Evolutionary conservation across 2,888 invertebrate species (phyloP), one percentile per base, ranked within the genome.

Genomic region (Coelogynopora nodosa): DNA sequence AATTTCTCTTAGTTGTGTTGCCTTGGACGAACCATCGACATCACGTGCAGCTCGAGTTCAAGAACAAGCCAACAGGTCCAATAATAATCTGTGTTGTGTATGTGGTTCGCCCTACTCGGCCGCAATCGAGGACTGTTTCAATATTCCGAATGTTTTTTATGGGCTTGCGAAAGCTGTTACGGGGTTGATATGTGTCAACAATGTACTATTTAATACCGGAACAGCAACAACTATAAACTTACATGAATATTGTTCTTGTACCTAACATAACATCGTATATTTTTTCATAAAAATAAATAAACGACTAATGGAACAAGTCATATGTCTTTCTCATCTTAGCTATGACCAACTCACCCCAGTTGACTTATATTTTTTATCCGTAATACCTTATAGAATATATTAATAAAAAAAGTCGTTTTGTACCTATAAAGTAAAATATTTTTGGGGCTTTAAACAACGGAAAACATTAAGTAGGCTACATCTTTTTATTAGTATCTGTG

Each of bases 111-210:
- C 18, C 23, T 74, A 74, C 74, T 74, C 74, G 5, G 74, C 5
- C 5, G 74, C 74, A 74, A 74, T 26, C 74, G 74, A 74, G 74
- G 74, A 74, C 74, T 74, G 74, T 74, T 74, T 74, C 74, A 74
- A 26, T 74, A 26, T 74, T 74, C n/a, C n/a, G n/a, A n/a, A n/a
- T 74, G 74, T 26, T 74, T 74, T 10, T 74, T 74, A 74, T 74
- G 74, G 74, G 74, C 74, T 13, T 74, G 74, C 23, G 74, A 74
- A 23, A 74, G 74, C 74, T 74, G 74, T 49, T 49, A 49, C 49
- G 18, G 49, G 18, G 49, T 49, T 49, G 49, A 49, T 49, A 49
- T 49, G 49, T 49, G 49, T 49, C 49, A 49, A 49, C 49, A 49
- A 49, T 49, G 49, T 74, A 74, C 74, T 74, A 74, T 23, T 23